Conservation (phyloP, 1,140 invertebrate species). For the Macrotrachela quadricornifera region DNA sequence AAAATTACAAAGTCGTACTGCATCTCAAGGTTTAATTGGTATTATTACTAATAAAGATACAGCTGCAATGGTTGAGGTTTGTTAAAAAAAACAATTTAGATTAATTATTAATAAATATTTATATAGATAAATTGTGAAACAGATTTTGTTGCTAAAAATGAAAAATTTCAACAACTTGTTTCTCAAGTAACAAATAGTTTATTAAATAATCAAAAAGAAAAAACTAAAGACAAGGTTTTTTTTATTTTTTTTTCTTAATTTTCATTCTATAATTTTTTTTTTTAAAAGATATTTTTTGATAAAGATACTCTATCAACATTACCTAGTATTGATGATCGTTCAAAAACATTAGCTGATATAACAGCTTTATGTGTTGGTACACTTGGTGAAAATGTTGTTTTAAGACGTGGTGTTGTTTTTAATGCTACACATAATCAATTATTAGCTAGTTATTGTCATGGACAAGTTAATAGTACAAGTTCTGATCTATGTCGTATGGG, state of each 20-base stretch:
- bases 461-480: neutral
- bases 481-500: too few species aligned
- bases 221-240: neutral
- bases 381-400: slow-evolving; percentile 66
- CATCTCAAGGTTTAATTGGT: slow-evolving; percentile 62
- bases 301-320: slow-evolving; percentile 43
- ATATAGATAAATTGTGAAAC: slow-evolving; percentile 65
- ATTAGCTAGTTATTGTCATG: slow-evolving; percentile 14
- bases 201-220: neutral
- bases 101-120: neutral
- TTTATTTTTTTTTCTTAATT: neutral
- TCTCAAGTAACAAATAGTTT: slow-evolving; percentile 40
- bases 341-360: slow-evolving; percentile 51
- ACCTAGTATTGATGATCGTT: slow-evolving; percentile 14
- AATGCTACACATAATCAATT: slow-evolving; percentile 5
- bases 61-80: slow-evolving; percentile 37
- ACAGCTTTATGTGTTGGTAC: slow-evolving; percentile 57
- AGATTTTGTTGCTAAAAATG: slow-evolving; percentile 80
- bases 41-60: slow-evolving; percentile 38
- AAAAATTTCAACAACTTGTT: slow-evolving; percentile 58
- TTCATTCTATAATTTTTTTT: slow-evolving; percentile 13
- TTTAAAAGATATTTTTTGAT: slow-evolving; percentile 43
- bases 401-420: slow-evolving; percentile 43
- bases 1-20: slow-evolving; percentile 57
- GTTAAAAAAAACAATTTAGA: neutral